phyloP scores from a whole-genome alignment of 2,888 invertebrate genomes.

The Operophtera brumata region DNA sequence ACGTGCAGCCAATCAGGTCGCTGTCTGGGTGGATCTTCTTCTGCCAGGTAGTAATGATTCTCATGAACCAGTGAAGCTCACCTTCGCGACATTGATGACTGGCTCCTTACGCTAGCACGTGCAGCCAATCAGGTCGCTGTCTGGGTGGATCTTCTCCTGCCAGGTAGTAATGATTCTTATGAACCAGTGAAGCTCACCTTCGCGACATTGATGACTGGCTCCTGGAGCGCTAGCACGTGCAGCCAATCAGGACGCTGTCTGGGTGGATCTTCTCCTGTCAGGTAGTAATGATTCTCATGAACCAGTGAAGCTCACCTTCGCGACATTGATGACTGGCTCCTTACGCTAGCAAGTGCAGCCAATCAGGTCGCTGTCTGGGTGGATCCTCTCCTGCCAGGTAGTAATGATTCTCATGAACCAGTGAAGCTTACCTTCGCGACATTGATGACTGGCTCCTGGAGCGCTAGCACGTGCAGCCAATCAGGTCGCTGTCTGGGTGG shows the following conservation, averaged over 20 bases:
- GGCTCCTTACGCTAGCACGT: constrained; percentile 58
- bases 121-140: constrained; percentile 58
- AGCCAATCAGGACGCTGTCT: constrained; percentile 57
- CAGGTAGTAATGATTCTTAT: constrained; percentile 29
- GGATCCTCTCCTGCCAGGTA: constrained; percentile 58
- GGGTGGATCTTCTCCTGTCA: constrained; percentile 62
- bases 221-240: constrained; percentile 56
- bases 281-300: too few species aligned
- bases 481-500: constrained; percentile 61
- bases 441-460: constrained; percentile 57
- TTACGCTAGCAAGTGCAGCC: constrained; percentile 58
- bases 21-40: constrained; percentile 57
- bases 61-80: too few species aligned
- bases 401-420: too few species aligned
- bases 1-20: constrained; percentile 61
- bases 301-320: constrained; percentile 46
- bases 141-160: constrained; percentile 56
- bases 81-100: constrained; percentile 60
- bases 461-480: constrained; percentile 56
- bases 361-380: constrained; percentile 54
- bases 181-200: constrained; percentile 45
- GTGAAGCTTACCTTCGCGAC: constrained; percentile 63
- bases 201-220: constrained; percentile 54
- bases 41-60: too few species aligned
- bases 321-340: constrained; percentile 56